Conservation (phyloP, 2,113 vertebrate genomes). For the Beaufortia kweichowensis region DNA sequence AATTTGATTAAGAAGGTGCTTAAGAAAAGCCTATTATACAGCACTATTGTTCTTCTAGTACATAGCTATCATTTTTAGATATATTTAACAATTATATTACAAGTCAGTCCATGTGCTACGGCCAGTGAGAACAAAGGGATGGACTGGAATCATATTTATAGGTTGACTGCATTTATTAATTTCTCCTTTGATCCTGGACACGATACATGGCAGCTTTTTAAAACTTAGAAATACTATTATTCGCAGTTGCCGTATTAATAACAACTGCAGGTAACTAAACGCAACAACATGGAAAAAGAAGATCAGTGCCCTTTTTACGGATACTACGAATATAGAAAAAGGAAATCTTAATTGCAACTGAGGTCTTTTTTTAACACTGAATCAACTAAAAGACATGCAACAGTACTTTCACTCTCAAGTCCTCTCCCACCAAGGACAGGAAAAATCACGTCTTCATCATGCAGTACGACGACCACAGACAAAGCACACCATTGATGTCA, state of each 20-base stretch:
- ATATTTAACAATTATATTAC: neutral
- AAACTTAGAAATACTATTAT: neutral
- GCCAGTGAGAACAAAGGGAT: neutral
- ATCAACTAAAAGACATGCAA: neutral
- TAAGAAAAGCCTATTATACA: slow-evolving; percentile 16
- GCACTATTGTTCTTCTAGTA: neutral
- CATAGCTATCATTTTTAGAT: slow-evolving; percentile 7
- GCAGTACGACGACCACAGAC: slow-evolving; percentile 6
- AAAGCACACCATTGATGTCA: slow-evolving; percentile 33
- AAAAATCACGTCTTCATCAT: neutral
- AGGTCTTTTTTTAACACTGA: neutral
- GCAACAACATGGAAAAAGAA: neutral
- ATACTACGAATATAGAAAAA: neutral
- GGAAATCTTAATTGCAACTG: neutral
- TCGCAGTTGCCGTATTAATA: neutral
- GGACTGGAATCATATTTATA: neutral
- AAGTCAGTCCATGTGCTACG: neutral
- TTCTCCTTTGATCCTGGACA: slow-evolving; percentile 13
- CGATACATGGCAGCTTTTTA: too few relatives aligned
- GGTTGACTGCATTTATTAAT: neutral
- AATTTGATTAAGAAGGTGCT: slow-evolving; percentile 44
- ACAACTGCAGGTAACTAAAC: neutral
- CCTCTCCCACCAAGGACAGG: neutral
- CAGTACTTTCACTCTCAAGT: slow-evolving; percentile 4
- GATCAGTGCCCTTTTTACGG: neutral